phyloP scores from a whole-genome alignment of 2,888 invertebrate genomes.

The Pilophorus perplexus region DNA sequence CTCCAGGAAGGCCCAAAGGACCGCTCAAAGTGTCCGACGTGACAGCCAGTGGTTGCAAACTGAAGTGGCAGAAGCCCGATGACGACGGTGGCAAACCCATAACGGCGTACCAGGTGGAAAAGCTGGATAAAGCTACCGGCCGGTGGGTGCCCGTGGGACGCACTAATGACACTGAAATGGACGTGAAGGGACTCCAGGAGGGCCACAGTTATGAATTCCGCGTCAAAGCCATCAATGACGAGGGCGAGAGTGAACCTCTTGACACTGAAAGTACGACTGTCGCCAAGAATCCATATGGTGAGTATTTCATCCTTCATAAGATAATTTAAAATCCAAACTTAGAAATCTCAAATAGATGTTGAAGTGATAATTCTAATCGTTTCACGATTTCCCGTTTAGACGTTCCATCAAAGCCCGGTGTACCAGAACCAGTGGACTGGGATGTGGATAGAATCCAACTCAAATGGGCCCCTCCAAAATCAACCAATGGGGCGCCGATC shows the following conservation, averaged over 20 bases:
- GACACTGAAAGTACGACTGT: constrained; percentile 83
- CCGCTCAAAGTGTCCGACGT: constrained; percentile 85
- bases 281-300: constrained; percentile 95
- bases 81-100: constrained; percentile 93
- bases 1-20: constrained; percentile 83
- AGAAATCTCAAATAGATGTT: no score
- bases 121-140: constrained; percentile 86
- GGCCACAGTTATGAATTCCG: constrained; percentile 92
- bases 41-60: constrained; percentile 83
- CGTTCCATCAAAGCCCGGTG: constrained; percentile 80
- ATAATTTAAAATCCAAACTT: no score
- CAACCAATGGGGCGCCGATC: constrained; percentile 75
- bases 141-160: constrained; percentile 92
- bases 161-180: constrained; percentile 81
- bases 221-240: constrained; percentile 90
- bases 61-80: constrained; percentile 91
- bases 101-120: constrained; percentile 90
- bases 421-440: constrained; percentile 84
- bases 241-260: constrained; percentile 91
- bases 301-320: background rate
- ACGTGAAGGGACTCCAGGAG: constrained; percentile 83
- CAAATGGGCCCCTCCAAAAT: constrained; percentile 77
- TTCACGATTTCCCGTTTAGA: no score
- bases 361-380: no score
- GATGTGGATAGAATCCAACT: constrained; percentile 84